Conservation (phyloP, 2,113 vertebrate genomes). For the Merops nubicus region DNA sequence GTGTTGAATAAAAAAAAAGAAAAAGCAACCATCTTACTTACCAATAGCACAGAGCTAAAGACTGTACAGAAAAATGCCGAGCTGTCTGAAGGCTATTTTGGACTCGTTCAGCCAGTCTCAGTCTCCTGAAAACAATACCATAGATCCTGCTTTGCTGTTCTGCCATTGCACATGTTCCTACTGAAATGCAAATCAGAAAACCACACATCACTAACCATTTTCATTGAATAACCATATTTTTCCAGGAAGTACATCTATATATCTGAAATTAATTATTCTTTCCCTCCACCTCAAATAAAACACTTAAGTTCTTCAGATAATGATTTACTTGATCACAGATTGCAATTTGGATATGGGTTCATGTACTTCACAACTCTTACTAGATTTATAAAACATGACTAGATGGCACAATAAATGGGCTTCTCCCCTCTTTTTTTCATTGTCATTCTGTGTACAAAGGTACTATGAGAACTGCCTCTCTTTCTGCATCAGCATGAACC, state of each 20-base stretch:
- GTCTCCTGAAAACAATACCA: background rate
- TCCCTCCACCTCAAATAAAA: background rate
- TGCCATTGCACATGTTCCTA: background rate
- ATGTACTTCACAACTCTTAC: background rate
- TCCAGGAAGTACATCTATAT: background rate
- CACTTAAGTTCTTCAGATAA: background rate
- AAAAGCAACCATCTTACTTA: background rate
- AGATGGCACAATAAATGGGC: background rate
- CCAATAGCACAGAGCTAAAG: background rate
- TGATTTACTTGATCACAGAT: background rate
- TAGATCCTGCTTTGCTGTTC: background rate
- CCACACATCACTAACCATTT: background rate
- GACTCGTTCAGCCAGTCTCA: background rate
- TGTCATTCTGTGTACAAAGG: background rate
- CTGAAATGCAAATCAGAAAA: background rate
- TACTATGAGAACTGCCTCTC: background rate
- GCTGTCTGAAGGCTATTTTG: background rate
- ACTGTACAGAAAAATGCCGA: background rate
- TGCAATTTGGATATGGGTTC: background rate
- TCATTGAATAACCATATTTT: background rate
- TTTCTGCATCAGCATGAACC: background rate
- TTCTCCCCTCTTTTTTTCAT: background rate
- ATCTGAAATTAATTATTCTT: background rate
- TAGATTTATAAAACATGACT: background rate
- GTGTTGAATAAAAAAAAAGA: fast-evolving